A percentile compares a stretch with the other conserved stretches of the same genome.
Evolutionary conservation across 2,888 invertebrate species (phyloP).

Genomic region (Adelphocoris suturalis): DNA sequence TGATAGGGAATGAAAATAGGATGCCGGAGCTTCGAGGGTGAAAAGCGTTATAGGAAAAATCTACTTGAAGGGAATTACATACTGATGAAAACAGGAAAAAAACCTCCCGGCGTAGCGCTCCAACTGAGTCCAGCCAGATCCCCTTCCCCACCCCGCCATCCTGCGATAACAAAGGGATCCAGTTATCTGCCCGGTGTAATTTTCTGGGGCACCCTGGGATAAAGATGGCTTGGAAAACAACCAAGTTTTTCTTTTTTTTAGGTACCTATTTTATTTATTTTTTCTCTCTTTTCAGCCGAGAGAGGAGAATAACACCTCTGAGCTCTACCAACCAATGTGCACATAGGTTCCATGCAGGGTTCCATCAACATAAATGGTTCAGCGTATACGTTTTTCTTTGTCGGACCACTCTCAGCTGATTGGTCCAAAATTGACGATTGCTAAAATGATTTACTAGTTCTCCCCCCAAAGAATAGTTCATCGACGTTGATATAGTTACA

Average conservation of each 20-base stretch:
- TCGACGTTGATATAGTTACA: too few relatives aligned
- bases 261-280: conserved; percentile 64
- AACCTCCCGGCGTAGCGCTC: not conserved
- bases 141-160: not conserved
- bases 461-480: too few relatives aligned
- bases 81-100: conserved; percentile 64
- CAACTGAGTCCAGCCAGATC: conserved; percentile 49
- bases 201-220: conserved; percentile 60
- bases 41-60: conserved; percentile 62
- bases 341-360: not conserved
- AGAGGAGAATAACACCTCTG: not conserved
- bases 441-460: too few relatives aligned
- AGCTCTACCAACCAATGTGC: not conserved
- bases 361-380: too few relatives aligned
- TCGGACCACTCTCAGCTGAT: too few relatives aligned
- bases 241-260: conserved; percentile 66
- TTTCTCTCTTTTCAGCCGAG: conserved; percentile 19
- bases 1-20: conserved; percentile 65
- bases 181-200: conserved; percentile 64
- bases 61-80: conserved; percentile 67
- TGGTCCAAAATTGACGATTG: too few relatives aligned
- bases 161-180: conserved; percentile 62
- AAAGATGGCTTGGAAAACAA: conserved; percentile 61
- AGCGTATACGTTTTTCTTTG: too few relatives aligned
- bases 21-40: conserved; percentile 33